Conservation (phyloP, 2,888 invertebrate species). For the Leptogaster cylindrica region DNA sequence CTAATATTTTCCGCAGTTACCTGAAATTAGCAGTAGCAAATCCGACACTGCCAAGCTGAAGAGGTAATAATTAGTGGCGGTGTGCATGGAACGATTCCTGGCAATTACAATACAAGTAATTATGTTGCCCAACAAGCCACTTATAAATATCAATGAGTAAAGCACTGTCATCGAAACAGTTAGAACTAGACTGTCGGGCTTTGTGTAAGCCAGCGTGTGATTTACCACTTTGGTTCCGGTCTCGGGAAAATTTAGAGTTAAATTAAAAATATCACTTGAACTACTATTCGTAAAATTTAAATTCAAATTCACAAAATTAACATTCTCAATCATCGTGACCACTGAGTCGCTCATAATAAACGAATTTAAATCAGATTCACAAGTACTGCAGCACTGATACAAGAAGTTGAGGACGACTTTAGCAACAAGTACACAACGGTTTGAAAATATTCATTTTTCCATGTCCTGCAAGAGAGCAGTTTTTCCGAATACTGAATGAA, state of each 20-base stretch:
- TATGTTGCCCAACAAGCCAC: conserved; percentile 76
- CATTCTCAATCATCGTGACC: conserved; percentile 6
- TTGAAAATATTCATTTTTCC: not conserved
- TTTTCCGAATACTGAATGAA: conserved; percentile 28
- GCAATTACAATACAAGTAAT: conserved; percentile 80
- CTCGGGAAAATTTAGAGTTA: not conserved
- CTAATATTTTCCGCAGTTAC: conserved; percentile 62
- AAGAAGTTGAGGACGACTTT: no score
- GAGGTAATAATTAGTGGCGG: conserved; percentile 76
- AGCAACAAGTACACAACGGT: no score
- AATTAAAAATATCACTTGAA: conserved; percentile 16
- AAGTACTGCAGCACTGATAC: no score
- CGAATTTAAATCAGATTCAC: no score
- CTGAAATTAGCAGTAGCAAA: conserved; percentile 72
- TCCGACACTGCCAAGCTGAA: conserved; percentile 82
- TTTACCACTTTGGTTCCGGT: conserved; percentile 9
- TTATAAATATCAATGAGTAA: conserved; percentile 65
- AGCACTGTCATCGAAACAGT: conserved; percentile 67
- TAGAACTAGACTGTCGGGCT: conserved; percentile 50
- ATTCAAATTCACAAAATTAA: conserved; percentile 16
- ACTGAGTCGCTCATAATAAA: not conserved
- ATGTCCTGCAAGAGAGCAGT: not conserved
- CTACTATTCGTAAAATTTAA: conserved; percentile 1
- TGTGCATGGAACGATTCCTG: conserved; percentile 77
- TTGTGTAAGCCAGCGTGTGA: not conserved